Percentiles rank a stretch among this genome's conserved stretches.
phyloP scores from a whole-genome alignment of 2,113 vertebrate genomes.

The Sula dactylatra region DNA sequence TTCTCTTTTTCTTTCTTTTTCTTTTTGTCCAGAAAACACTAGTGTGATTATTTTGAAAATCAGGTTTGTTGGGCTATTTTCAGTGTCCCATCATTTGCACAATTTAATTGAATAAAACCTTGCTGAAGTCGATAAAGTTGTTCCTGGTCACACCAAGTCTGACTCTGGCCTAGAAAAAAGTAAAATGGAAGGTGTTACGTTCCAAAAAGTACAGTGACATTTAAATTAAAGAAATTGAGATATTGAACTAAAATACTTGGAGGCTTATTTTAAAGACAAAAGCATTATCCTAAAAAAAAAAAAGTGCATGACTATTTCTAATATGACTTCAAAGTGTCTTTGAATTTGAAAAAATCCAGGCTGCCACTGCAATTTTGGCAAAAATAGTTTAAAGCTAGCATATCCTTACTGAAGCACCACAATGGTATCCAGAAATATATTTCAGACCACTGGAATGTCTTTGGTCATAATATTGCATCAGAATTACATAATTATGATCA shows the following conservation, averaged over 20 bases:
- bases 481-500: slow-evolving; percentile 34
- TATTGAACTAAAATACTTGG: neutral
- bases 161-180: neutral
- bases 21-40: neutral
- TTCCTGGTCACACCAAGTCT: neutral
- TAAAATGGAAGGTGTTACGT: neutral
- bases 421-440: slow-evolving; percentile 2
- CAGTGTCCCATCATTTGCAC: neutral
- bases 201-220: neutral
- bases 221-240: neutral
- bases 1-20: neutral
- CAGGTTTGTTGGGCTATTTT: neutral
- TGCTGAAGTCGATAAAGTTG: neutral
- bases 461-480: slow-evolving; percentile 40
- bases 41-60: neutral
- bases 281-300: neutral
- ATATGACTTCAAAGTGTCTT: neutral
- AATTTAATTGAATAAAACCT: neutral
- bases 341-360: slow-evolving; percentile 6
- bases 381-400: neutral
- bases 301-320: neutral
- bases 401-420: slow-evolving; percentile 18
- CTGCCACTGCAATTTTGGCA: slow-evolving; percentile 3
- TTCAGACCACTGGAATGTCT: slow-evolving; percentile 50
- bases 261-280: slow-evolving; percentile 24